Base-by-base conservation (phyloP, 2,797 vertebrate species). In the Alfaro cultratus region DNA sequence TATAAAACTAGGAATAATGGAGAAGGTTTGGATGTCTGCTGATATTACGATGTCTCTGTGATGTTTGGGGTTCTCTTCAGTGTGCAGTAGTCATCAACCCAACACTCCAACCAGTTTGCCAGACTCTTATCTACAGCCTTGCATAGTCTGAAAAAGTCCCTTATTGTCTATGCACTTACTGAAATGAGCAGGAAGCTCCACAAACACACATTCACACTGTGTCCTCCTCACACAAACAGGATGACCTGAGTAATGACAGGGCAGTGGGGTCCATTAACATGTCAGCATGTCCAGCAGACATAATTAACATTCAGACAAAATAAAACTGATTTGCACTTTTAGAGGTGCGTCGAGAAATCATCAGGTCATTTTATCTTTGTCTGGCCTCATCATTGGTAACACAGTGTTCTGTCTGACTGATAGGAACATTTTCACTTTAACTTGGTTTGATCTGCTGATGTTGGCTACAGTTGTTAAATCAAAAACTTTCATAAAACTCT, bases 201-300 rank as follows among this genome's bases (percentile, higher is more conserved):
- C 64, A 81, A 3, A 15, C 49, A 74, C 64, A 68, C 49, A 47
- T 39, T 74, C 76, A 82, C 60, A 46, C 1, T 13, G 11, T 68
- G 64, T 39, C 64, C 74, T 73, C 81, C 67, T 81, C 76, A 76
- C 23, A 75, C 77, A 80, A 41, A 74, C 68, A 29, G 46, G 43
- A 26, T 88, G 92, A 94, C 90, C 93, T 47, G 68, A 62, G 85
- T 90, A 92, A 94, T 92, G 90, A 92, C 89, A 92, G 88, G 90
- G 85, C 79, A 75, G 72, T 64, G 82, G 87, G 89, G 89, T 87
- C 81, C 64, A 76, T 83, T 80, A 76, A 73, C 74, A 13, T 31
- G 75, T 76, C 80, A 70, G 77, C 34, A 60, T 67, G 80, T 75
- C 34, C 75, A 73, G 51, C 29, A 85, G 57, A 76, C 39, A 77